Base-by-base conservation (phyloP, 1,140 invertebrate genomes). In the Odontomachus brunneus region DNA sequence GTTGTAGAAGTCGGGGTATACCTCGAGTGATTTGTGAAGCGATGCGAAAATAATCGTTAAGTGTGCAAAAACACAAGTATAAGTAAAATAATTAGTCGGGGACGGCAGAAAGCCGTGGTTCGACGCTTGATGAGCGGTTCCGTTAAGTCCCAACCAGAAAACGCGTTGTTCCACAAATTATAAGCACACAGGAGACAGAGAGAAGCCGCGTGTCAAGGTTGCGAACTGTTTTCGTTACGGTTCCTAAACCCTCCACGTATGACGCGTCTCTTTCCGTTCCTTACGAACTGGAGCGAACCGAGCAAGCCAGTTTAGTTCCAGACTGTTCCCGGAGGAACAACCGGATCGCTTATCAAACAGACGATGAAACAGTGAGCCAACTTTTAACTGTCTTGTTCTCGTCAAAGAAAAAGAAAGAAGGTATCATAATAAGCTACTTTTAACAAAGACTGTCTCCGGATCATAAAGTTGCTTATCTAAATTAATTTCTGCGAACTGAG, bases 141-240 rank as follows among this genome's bases (percentile, higher is more conserved):
- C 86, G 85, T 84, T 88, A 88, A 63, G 65, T 57, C 12, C 29
- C 17, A 33, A 60, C 69, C 33, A 81, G 65, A 26, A 69, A 57
- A 82, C 38, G 72, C 19, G 60, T 33, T 83, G 82, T 81, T 76
- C 55, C 29, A 78, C 55, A 55, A n/a, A 85, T 88, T 26, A 67
- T 84, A 62, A 82, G 3, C 86, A 73, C 60, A 55, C 26, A 59
- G 71, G 76, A 60, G 86, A 87, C 78, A 82, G 59, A 80, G 51
- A 38, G 29, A 24, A 55, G 38, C 86, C 78, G 62, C 74, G 84
- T 88, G 87, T 88, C 86, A 88, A 88, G 87, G 87, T 74, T 88
- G 86, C 84, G 49, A 55, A 88, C 73, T 88, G 86, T 88, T 83
- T 85, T 72, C 78, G 86, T 83, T 88, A 88, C 87, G 83, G 83